Percentiles rank a stretch among this genome's conserved stretches.
Evolutionary conservation across 2,888 invertebrate species (phyloP).

Genomic region (Pycnomerus fuliginosus): DNA sequence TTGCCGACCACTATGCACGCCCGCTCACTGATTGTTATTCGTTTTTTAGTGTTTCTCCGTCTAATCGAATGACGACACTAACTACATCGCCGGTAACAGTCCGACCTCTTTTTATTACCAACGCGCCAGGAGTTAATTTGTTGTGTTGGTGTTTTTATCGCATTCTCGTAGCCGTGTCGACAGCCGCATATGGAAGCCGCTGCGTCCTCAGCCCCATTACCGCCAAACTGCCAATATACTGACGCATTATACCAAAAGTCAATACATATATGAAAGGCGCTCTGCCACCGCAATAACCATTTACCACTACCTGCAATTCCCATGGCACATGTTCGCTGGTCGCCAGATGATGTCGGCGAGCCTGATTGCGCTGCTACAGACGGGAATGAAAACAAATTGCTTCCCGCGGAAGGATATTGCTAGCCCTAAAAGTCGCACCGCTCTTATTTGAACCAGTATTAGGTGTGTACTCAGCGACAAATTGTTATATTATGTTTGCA

Average conservation of each 20-base stretch:
- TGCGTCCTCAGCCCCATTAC: conserved; percentile 43
- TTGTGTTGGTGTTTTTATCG: conserved; percentile 47
- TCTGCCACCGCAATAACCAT: conserved; percentile 47
- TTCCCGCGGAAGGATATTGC: conserved; percentile 50
- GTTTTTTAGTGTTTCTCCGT: conserved; percentile 46
- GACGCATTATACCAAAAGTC: conserved; percentile 51
- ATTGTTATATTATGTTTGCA: conserved; percentile 44
- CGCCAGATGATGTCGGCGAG: conserved; percentile 47
- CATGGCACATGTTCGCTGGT: conserved; percentile 47
- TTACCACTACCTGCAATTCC: conserved; percentile 52
- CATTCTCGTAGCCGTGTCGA: conserved; percentile 33
- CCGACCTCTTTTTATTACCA: conserved; percentile 32
- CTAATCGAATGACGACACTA: conserved; percentile 49
- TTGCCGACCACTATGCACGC: conserved; percentile 38
- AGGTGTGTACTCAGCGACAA: conserved; percentile 40
- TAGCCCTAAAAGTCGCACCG: conserved; percentile 43
- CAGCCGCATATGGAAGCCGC: conserved; percentile 36
- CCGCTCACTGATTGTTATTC: conserved; percentile 48
- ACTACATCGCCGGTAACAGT: conserved; percentile 32
- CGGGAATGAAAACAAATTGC: conserved; percentile 51
- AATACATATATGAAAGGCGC: conserved; percentile 46
- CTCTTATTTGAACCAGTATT: conserved; percentile 39
- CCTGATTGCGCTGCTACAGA: conserved; percentile 37
- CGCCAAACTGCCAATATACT: conserved; percentile 49
- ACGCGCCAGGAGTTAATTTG: conserved; percentile 45